Conservation (phyloP, 1,140 invertebrate species). For the Temnothorax longispinosus region DNA sequence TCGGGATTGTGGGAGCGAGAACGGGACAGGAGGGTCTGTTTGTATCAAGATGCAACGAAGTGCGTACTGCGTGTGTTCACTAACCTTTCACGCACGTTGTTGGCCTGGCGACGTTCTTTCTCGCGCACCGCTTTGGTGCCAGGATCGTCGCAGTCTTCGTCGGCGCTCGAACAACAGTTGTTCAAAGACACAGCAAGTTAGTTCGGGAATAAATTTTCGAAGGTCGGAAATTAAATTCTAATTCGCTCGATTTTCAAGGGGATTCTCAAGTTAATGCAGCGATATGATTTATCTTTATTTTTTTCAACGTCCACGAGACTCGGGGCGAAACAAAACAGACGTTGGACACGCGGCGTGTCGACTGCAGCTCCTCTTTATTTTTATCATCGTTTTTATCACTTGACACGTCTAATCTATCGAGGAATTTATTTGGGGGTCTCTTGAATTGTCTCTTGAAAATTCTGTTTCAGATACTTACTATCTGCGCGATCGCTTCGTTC, state of each 20-base stretch:
- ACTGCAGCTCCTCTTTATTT: neutral
- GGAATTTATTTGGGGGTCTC: neutral
- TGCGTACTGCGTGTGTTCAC: slow-evolving; percentile 86
- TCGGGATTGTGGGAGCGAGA: neutral
- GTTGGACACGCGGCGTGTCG: neutral
- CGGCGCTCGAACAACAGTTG: slow-evolving; percentile 90
- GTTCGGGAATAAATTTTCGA: slow-evolving; percentile 61
- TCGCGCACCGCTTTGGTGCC: slow-evolving; percentile 97
- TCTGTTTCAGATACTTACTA: slow-evolving; percentile 89
- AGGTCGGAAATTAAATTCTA: neutral
- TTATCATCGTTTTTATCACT: neutral
- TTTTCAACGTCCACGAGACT: neutral
- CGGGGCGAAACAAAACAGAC: neutral
- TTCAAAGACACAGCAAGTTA: slow-evolving; percentile 84
- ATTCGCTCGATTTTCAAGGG: neutral
- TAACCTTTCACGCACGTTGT: slow-evolving; percentile 99
- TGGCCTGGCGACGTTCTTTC: slow-evolving; percentile 98
- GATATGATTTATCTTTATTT: neutral
- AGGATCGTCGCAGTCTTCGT: slow-evolving; percentile 93
- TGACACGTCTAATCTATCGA: neutral
- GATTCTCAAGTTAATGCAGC: neutral
- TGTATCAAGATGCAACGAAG: slow-evolving; percentile 76
- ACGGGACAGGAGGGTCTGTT: neutral
- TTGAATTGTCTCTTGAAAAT: neutral
- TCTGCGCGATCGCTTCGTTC: slow-evolving; percentile 90